Evolutionary conservation across 2,113 vertebrate genomes (phyloP).

Genomic region (Amazona guildingii): DNA sequence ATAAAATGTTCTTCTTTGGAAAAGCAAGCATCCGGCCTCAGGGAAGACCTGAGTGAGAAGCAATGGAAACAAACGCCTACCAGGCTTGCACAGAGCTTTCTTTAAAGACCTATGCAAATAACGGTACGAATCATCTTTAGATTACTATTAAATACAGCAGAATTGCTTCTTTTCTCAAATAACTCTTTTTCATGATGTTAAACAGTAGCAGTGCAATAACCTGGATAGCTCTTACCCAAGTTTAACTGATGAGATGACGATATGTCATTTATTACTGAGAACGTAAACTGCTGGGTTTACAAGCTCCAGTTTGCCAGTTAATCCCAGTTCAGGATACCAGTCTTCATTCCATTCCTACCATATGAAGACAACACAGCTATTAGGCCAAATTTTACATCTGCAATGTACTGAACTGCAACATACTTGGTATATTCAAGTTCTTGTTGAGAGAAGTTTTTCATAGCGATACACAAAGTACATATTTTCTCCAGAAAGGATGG

Average conservation of each 20-base stretch:
- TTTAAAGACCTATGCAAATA: neutral
- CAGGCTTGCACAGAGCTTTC: neutral
- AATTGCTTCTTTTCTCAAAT: neutral
- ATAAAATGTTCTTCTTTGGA: neutral
- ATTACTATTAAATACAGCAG: neutral
- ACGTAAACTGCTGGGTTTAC: constrained; percentile 13
- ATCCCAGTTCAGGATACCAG: neutral
- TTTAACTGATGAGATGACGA: neutral
- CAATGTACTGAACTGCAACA: neutral
- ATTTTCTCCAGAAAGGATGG: neutral
- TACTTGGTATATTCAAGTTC: neutral
- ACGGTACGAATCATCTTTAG: neutral
- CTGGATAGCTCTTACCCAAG: neutral
- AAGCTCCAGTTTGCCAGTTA: neutral
- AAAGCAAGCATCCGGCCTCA: neutral
- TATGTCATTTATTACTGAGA: neutral
- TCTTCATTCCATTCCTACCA: constrained; percentile 3
- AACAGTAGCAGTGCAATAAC: neutral
- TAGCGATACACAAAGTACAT: neutral
- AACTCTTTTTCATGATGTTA: neutral
- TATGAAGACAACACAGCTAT: neutral
- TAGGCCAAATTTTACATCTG: neutral
- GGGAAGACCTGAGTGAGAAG: neutral
- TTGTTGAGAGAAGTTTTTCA: neutral
- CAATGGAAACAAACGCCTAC: accelerated